A percentile compares a stretch with the other conserved stretches of the same genome.
Evolutionary conservation across 2,113 vertebrate species (phyloP).

Genomic region (human): GRCh38 chr16:33641001-33641500

Average conservation of each 20-base stretch:
- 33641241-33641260: background rate
- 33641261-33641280: background rate
- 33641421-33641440: constrained; percentile 63
- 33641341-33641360: background rate
- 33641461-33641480: constrained; percentile 50
- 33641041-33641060: too few relatives aligned
- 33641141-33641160: too few relatives aligned
- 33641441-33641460: constrained; percentile 62
- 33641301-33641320: constrained; percentile 8
- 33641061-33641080: too few relatives aligned
- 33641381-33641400: constrained; percentile 54
- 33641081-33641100: too few relatives aligned
- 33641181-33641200: background rate
- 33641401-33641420: constrained; percentile 68
- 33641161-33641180: background rate
- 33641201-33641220: background rate
- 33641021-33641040: too few relatives aligned
- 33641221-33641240: background rate
- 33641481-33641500: constrained; percentile 69
- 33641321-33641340: constrained; percentile 19
- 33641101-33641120: too few relatives aligned
- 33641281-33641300: background rate
- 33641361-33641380: constrained; percentile 62
- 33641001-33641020: too few relatives aligned
- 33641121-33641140: too few relatives aligned